A percentile compares a stretch with the other conserved stretches of the same genome.
Evolutionary conservation across 2,797 vertebrate genomes (phyloP).

Genomic region (Pipistrellus kuhlii): DNA sequence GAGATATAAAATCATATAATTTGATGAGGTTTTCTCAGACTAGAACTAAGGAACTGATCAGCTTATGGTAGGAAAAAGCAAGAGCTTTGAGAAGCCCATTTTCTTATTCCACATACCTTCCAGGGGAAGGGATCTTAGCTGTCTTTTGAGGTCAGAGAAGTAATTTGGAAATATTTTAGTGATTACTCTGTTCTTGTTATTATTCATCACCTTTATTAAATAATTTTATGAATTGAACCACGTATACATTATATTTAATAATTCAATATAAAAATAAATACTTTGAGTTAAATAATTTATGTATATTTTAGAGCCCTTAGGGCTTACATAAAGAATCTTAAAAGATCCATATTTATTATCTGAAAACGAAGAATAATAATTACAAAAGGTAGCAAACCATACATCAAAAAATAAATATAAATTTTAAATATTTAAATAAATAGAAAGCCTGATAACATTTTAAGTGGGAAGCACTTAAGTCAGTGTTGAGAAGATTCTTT

Average conservation of each 20-base stretch:
- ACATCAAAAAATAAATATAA: conserved; percentile 84
- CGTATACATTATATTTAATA: conserved; percentile 31
- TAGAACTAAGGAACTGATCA: conserved; percentile 3
- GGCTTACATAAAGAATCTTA: conserved; percentile 87
- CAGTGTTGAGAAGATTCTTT: conserved; percentile 60
- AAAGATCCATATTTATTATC: conserved; percentile 82
- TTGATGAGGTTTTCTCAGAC: not conserved
- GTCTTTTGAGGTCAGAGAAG: not conserved
- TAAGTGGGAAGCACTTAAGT: not conserved
- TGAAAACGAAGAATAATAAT: conserved; percentile 62
- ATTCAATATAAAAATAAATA: conserved; percentile 85
- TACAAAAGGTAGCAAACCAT: conserved; percentile 73
- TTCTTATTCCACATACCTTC: not conserved
- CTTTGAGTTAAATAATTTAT: conserved; percentile 75
- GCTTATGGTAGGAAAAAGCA: not conserved
- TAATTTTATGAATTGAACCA: conserved; percentile 71
- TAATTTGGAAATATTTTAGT: conserved; percentile 14
- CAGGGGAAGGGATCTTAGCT: not conserved
- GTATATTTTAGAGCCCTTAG: conserved; percentile 85
- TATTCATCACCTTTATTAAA: conserved; percentile 80
- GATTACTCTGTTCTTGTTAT: conserved; percentile 45
- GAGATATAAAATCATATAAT: not conserved
- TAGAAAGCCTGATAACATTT: conserved; percentile 73
- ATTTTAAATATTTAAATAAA: conserved; percentile 89
- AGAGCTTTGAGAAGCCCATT: not conserved